Percentiles rank a stretch among this genome's conserved stretches.
phyloP scores from a whole-genome alignment of 1,140 invertebrate genomes.

The Atta cephalotes region DNA sequence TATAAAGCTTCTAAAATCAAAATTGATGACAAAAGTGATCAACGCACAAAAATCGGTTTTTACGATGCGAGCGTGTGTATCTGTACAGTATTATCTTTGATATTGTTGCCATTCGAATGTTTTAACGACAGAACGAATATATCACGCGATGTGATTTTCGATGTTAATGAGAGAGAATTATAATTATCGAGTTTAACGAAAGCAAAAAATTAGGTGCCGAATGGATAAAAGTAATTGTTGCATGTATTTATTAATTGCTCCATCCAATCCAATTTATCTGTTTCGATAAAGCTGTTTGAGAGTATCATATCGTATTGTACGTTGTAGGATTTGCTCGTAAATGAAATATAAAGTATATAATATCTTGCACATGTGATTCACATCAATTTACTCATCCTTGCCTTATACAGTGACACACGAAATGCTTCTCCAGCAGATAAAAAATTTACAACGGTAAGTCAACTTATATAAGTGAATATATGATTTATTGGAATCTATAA shows the following conservation, averaged over 20 bases:
- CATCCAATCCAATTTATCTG: background rate
- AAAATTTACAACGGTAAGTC: background rate
- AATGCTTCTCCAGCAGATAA: background rate
- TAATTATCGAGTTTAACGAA: background rate
- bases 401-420: background rate
- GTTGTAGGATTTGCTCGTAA: conserved; percentile 66
- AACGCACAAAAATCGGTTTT: conserved; percentile 1
- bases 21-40: conserved; percentile 27
- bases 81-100: background rate
- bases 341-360: conserved; percentile 68
- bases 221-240: conserved; percentile 50
- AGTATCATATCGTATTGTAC: conserved; percentile 58
- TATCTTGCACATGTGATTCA: conserved; percentile 19
- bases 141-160: background rate
- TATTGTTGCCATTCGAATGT: conserved; percentile 6
- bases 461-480: background rate
- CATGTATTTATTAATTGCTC: conserved; percentile 48
- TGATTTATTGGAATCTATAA: too few relatives aligned
- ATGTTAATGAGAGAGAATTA: background rate
- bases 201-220: conserved; percentile 15
- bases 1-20: conserved; percentile 46
- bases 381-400: background rate
- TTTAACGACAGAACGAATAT: background rate
- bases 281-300: conserved; percentile 57
- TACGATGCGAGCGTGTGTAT: background rate